phyloP scores from a whole-genome alignment of 2,888 invertebrate genomes.

The Malachius bipustulatus region DNA sequence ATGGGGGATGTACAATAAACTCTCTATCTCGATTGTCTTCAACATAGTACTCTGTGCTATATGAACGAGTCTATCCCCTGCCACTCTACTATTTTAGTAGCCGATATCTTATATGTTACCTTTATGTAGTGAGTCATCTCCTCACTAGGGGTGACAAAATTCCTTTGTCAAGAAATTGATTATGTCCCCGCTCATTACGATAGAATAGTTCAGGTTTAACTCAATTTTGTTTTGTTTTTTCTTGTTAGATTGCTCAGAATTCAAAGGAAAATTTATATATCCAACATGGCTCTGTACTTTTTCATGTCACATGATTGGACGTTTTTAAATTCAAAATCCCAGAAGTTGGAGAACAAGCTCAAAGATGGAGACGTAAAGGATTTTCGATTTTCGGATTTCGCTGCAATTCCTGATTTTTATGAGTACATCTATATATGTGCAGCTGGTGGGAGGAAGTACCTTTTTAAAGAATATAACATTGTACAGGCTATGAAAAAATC shows the following conservation, averaged over 20 bases:
- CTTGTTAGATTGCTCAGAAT: constrained; percentile 59
- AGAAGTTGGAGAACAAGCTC: constrained; percentile 41
- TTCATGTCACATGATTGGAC: constrained; percentile 69
- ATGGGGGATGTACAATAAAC: too few species aligned
- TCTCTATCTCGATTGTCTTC: too few species aligned
- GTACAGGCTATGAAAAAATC: constrained; percentile 40
- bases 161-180: too few species aligned
- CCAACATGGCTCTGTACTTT: constrained; percentile 58
- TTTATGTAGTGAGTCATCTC: too few species aligned
- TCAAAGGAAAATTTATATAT: constrained; percentile 68
- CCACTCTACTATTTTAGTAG: too few species aligned
- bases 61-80: too few species aligned
- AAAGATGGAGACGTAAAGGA: constrained; percentile 39
- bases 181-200: too few species aligned
- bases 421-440: constrained; percentile 43
- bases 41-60: too few species aligned
- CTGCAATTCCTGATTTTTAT: constrained; percentile 42
- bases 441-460: constrained; percentile 49
- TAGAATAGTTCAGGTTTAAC: too few species aligned
- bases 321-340: constrained; percentile 53
- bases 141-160: too few species aligned
- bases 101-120: too few species aligned
- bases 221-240: too few species aligned
- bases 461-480: constrained; percentile 51
- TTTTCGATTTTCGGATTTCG: constrained; percentile 54